Evolutionary conservation across 2,797 vertebrate genomes (phyloP).

Genomic region (Pampus argenteus): DNA sequence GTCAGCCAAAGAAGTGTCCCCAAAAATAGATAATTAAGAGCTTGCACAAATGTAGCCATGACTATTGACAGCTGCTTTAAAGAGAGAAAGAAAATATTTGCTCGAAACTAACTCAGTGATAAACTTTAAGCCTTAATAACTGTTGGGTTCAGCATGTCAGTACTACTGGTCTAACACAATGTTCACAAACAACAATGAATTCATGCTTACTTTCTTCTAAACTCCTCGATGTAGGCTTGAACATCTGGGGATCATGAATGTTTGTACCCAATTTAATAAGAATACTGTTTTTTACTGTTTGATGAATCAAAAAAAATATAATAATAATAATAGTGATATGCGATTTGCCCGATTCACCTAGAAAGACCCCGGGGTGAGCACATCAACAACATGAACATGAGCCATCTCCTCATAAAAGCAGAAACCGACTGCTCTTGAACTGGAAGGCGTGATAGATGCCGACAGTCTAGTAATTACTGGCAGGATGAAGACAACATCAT

Average conservation of each 20-base stretch:
- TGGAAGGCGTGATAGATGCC: constrained; percentile 15
- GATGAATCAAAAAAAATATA: no score
- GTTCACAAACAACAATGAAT: not conserved
- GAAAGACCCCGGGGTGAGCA: constrained; percentile 26
- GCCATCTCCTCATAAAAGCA: constrained; percentile 26
- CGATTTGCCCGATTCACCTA: constrained; percentile 22
- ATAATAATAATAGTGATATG: no score
- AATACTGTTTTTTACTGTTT: not conserved
- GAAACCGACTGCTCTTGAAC: constrained; percentile 31
- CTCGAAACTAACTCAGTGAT: not conserved
- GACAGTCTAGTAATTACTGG: constrained; percentile 14
- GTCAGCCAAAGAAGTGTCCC: not conserved
- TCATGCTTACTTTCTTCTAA: not conserved
- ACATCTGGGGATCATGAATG: not conserved
- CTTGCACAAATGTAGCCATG: not conserved
- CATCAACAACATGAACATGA: constrained; percentile 29
- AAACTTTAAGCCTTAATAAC: not conserved
- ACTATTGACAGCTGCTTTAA: not conserved
- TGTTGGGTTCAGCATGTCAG: not conserved
- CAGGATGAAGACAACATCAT: not conserved
- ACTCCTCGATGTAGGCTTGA: no score
- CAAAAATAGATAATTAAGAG: constrained; percentile 5
- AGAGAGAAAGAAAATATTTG: not conserved
- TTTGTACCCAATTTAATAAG: not conserved
- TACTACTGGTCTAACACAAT: not conserved